Conservation (phyloP, 2,113 vertebrate genomes). For the Ranitomeya imitator region DNA sequence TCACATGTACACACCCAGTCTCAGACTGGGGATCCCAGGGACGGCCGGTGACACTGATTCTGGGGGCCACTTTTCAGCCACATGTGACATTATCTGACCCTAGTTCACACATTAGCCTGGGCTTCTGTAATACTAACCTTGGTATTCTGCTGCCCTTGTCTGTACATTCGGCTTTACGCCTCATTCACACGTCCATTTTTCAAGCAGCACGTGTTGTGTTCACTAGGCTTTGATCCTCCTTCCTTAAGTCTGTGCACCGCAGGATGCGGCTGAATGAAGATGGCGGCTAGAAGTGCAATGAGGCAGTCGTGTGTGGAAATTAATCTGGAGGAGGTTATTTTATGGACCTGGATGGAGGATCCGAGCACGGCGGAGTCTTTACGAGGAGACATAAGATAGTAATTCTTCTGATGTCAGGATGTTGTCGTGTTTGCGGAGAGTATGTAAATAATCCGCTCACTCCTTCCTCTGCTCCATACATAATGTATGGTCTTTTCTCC, state of each 20-base stretch:
- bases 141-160: no score
- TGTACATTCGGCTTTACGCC: no score
- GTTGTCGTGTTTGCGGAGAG: conserved; percentile 18
- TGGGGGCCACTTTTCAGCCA: no score
- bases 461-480: conserved; percentile 35
- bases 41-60: no score
- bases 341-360: background rate
- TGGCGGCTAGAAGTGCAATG: background rate
- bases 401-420: conserved; percentile 44
- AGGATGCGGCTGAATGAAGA: background rate
- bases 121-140: no score
- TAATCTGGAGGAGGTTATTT: background rate
- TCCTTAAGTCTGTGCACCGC: background rate
- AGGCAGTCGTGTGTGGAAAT: background rate
- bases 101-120: no score
- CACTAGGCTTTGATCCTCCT: background rate
- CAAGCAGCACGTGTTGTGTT: no score
- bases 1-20: no score
- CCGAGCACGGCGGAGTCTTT: background rate
- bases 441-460: conserved; percentile 37
- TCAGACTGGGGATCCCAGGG: no score
- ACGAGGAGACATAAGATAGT: conserved; percentile 34
- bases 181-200: no score
- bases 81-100: no score
- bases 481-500: conserved; percentile 35